Percentiles rank a stretch among this genome's conserved stretches.
Conservation (phyloP, 1,140 invertebrate species). For the Drosophila navojoa region DNA sequence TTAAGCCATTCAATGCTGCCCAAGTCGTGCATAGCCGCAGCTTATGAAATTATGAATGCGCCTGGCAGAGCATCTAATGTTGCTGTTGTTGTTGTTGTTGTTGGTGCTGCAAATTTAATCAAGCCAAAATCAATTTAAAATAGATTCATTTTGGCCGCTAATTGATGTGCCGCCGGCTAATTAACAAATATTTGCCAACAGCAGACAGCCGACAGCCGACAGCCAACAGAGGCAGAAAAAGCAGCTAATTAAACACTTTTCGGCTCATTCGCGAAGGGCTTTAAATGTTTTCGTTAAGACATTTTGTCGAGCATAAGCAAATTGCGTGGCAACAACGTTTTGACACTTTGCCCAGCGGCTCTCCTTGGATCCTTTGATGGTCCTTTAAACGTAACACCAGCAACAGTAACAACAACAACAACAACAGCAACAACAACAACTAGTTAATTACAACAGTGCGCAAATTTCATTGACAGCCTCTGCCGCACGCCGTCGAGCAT, state of each 20-base stretch:
- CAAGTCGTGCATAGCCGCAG: too few relatives aligned
- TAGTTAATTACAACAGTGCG: slow-evolving; percentile 54
- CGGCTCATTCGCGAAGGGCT: slow-evolving; percentile 21
- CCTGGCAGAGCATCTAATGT: neutral
- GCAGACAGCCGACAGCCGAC: slow-evolving; percentile 4
- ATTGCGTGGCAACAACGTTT: slow-evolving; percentile 75
- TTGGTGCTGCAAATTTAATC: slow-evolving; percentile 65
- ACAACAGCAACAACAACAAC: neutral
- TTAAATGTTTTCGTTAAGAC: slow-evolving; percentile 3
- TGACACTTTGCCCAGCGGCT: slow-evolving; percentile 64
- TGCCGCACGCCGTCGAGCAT: slow-evolving; percentile 22
- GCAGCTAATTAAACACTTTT: slow-evolving; percentile 74
- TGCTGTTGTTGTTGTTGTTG: slow-evolving; percentile 2
- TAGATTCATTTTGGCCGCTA: slow-evolving; percentile 73
- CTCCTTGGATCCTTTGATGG: slow-evolving; percentile 1
- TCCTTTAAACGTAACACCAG: slow-evolving; percentile 11
- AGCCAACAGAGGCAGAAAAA: slow-evolving; percentile 21
- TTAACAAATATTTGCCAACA: slow-evolving; percentile 69
- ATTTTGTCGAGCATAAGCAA: slow-evolving; percentile 66
- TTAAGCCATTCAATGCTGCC: too few relatives aligned
- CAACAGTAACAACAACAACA: slow-evolving; percentile 2
- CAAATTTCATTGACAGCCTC: slow-evolving; percentile 74
- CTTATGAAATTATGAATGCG: neutral
- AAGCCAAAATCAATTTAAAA: slow-evolving; percentile 80
- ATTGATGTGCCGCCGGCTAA: slow-evolving; percentile 62